Evolutionary conservation across 1,140 invertebrate genomes (phyloP), one percentile per base, ranked within the genome.

Genomic region (Bicyclus anynana): DNA sequence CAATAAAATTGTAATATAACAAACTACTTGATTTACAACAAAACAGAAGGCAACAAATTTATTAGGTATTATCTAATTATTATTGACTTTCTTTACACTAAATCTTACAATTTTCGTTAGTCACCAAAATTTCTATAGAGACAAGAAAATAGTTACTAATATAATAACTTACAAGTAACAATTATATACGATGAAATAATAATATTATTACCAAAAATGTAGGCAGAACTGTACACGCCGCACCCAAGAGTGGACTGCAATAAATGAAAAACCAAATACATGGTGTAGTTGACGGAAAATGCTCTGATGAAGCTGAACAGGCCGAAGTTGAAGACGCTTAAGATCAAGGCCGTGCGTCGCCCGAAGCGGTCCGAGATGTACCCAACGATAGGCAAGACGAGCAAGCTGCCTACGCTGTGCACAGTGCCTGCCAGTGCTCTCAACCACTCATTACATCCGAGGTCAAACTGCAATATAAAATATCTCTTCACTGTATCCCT

Each of bases 361-460:
- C 94, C 94, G 42, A 62, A 82, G 18, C 69, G 69, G 80, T 94
- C 93, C 10, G 93, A 93, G 12, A 94, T 71, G 64, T 91, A 89
- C 23, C 93, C 92, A 6, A 91, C 90, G 33, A 94, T 83, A 4
- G 92, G 91, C 50, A 94, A 77, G 2, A 92, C 92, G 0, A 65
- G 35, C 13, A 78, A 50, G 13, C 53, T 67, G 14, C 72, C 75
- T 0, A 69, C 26, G 7, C 55, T 73, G 40, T 62, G 60, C 2
- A 73, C 33, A 9, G 75, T 67, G 1, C 75, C 73, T 16, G 72
- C 69, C 5, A 76, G 48, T 0, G 69, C 62, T 2, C 73, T 59
- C 1, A 59, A 44, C 75, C 75, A 78, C 13, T 75, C 69, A n/a
- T 78, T 59, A 40, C 75, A 78, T 1, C 57, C 71, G 7, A 78